These are phyloP conservation scores for Aplidium turbinatum DNA, from an alignment of 23 tunicate genomes.

Conservation along the genomic window DNA sequence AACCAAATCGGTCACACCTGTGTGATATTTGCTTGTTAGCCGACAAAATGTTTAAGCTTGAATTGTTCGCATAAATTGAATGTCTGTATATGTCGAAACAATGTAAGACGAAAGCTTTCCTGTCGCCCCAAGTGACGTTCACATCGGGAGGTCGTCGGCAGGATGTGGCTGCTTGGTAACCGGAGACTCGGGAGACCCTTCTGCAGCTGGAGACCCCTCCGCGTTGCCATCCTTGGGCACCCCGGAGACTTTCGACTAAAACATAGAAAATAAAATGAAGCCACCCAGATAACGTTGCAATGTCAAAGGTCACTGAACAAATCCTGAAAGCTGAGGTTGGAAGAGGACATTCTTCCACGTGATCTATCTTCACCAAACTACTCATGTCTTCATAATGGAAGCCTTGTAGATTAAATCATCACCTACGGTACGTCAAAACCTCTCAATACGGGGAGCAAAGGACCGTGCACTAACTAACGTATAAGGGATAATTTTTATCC, in stretches of 20 bases:
- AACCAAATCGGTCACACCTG: too few relatives aligned
- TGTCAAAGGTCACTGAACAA: too few relatives aligned
- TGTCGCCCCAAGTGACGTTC: too few relatives aligned
- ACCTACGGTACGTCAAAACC: not conserved
- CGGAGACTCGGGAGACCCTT: slow-evolving; percentile 32
- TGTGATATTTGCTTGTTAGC: too few relatives aligned
- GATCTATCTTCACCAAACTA: not conserved
- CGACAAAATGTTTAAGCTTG: too few relatives aligned
- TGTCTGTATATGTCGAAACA: too few relatives aligned
- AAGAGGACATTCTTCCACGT: not conserved
- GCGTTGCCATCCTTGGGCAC: slow-evolving; percentile 30
- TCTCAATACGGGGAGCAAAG: too few relatives aligned
- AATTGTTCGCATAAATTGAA: too few relatives aligned
- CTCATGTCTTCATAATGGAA: too few relatives aligned
- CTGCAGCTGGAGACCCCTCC: slow-evolving; percentile 1
- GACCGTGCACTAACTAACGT: too few relatives aligned
- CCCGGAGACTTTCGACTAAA: slow-evolving; percentile 78
- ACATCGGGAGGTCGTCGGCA: slow-evolving; percentile 52
- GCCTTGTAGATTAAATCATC: slow-evolving; percentile 1
- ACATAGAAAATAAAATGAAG: not conserved
- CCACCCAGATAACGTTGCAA: not conserved
- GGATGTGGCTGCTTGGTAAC: slow-evolving; percentile 72
- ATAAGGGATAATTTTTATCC: too few relatives aligned
- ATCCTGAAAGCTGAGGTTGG: not conserved
- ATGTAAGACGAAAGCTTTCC: too few relatives aligned